phyloP scores from a whole-genome alignment of 2,797 vertebrate genomes.

The Sebastolobus altivelis region DNA sequence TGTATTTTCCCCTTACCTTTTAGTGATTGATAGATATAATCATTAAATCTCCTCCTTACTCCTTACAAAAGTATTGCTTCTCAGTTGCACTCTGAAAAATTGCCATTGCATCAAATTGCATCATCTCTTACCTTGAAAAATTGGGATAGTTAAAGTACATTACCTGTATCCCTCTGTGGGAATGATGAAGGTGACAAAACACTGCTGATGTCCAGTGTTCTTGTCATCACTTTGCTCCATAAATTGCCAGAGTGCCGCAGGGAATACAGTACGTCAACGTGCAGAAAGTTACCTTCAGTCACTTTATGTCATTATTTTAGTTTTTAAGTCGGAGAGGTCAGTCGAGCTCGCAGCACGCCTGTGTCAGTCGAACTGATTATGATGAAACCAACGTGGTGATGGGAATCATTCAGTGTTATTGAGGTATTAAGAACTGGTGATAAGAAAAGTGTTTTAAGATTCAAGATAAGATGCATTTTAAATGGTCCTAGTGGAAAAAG shows the following conservation, averaged over 20 bases:
- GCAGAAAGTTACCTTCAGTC: conserved; percentile 22
- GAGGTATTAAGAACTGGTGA: neutral
- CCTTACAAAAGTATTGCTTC: conserved; percentile 4
- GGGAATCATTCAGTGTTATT: conserved; percentile 10
- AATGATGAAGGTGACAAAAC: conserved; percentile 8
- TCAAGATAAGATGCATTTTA: conserved; percentile 16
- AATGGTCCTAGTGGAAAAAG: neutral
- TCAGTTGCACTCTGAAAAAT: conserved; percentile 24
- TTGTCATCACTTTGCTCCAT: conserved; percentile 27
- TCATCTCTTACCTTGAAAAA: conserved; percentile 44
- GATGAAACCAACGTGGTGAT: conserved; percentile 17
- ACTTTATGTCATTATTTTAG: neutral
- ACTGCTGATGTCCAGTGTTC: conserved; percentile 3
- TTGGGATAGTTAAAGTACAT: neutral
- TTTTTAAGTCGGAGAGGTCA: conserved; percentile 16
- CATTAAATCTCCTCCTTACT: neutral
- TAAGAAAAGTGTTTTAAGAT: conserved; percentile 17
- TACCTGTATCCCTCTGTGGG: conserved; percentile 4
- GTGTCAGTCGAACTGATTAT: neutral
- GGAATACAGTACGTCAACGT: neutral
- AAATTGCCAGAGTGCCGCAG: neutral
- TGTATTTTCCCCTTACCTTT: neutral
- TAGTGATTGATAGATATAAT: neutral
- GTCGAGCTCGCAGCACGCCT: neutral
- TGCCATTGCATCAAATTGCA: conserved; percentile 45